Base-by-base conservation (phyloP, 2,888 invertebrate genomes). In the Baccha elongata region DNA sequence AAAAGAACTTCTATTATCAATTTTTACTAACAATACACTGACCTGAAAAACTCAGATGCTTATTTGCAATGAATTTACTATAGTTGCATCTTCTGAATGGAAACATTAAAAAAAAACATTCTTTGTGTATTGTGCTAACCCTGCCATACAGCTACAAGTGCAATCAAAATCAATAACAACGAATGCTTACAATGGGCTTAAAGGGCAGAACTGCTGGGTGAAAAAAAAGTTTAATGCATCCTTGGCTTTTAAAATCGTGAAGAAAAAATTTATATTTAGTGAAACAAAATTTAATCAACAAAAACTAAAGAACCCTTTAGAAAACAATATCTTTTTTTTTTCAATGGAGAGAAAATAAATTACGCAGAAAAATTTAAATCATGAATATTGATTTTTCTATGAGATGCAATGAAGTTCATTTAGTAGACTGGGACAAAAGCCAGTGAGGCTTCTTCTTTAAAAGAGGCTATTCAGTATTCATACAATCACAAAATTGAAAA, bases 151-250 rank as follows among this genome's bases (percentile, higher is more conserved):
- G 8, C 35, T 11, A 37, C 13, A 17, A 64, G 48, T 64, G 17
- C 42, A 64, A 64, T 64, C 35, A 48, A 40, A 64, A 64, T 64
- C 48, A 37, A 21, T 35, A 48, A 37, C 5, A 64, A 35, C 2
- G 13, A 48, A n/a, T 48, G 6, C 17, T 10, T 13, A 48, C 62
- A 17, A 11, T 62, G 46, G 32, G 46, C 46, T 46, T n/a, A 50
- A 50, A 32, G 19, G 29, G 10, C 42, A 23, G n/a, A n/a, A n/a
- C n/a, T 26, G 4, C 29, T 7, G 8, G 17, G 11, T 3, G 13
- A n/a, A n/a, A n/a, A n/a, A n/a, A n/a, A n/a, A n/a, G 32, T n/a
- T n/a, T 7, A 46, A 44, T 4, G 10, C 37, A 32, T 3, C 8
- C 2, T 32, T 32, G n/a, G n/a, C n/a, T 32, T 32, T 32, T 32